Percentiles rank a stretch among this genome's conserved stretches.
Conservation (phyloP, 2,797 vertebrate genomes). For the Picus viridis region DNA sequence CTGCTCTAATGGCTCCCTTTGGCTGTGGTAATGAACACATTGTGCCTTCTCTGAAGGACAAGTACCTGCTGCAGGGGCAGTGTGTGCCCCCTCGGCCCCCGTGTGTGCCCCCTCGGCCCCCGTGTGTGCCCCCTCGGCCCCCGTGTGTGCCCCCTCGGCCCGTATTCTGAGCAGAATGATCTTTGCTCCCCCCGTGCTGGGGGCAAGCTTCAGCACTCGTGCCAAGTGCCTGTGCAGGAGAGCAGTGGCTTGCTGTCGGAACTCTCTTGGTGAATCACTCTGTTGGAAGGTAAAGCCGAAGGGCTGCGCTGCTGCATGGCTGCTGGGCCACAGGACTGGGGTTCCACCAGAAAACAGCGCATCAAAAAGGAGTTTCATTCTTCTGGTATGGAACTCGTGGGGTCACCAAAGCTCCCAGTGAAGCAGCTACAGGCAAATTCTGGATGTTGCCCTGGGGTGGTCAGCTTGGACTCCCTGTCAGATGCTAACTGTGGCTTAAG, state of each 20-base stretch:
- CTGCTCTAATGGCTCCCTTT: slow-evolving; percentile 1
- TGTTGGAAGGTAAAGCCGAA: not conserved
- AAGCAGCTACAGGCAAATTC: not conserved
- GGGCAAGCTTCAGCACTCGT: not conserved
- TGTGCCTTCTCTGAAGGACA: not conserved
- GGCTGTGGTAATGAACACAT: not conserved
- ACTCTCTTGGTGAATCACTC: not conserved
- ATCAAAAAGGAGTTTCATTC: not conserved
- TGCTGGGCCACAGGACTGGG: not conserved
- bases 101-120: not conserved
- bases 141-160: no score
- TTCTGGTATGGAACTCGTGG: not conserved
- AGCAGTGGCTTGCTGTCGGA: not conserved
- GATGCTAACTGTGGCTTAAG: not conserved
- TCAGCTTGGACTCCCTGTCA: not conserved
- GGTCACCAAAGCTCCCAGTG: not conserved
- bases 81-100: not conserved
- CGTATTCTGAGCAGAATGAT: not conserved
- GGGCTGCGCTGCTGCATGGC: accelerated
- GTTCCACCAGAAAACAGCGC: not conserved
- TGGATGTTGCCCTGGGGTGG: not conserved
- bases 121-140: not conserved
- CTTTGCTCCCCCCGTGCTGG: not conserved
- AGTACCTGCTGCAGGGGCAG: not conserved
- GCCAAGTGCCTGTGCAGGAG: not conserved